Conservation (phyloP, 2,113 vertebrate species). For the Megaleporinus macrocephalus region DNA sequence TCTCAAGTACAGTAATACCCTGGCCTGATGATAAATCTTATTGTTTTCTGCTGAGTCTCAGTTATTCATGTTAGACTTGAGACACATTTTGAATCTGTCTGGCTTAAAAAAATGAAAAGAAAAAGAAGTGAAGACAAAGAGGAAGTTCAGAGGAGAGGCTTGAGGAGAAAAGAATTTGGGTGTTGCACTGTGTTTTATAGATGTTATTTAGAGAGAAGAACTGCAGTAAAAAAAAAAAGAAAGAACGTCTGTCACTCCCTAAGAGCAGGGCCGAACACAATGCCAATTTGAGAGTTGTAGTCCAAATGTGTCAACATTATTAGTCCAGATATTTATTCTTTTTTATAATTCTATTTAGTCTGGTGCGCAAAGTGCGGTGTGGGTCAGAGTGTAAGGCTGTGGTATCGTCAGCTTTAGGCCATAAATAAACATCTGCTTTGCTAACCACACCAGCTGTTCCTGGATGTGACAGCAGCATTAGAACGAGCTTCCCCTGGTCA, state of each 20-base stretch:
- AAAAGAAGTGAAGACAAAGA: neutral
- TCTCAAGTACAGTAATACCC: neutral
- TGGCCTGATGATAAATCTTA: neutral
- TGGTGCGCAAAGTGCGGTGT: neutral
- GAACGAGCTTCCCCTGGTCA: neutral
- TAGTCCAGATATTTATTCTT: neutral
- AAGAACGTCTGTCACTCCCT: neutral
- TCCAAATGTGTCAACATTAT: neutral
- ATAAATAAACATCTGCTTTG: constrained; percentile 32
- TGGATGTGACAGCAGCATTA: constrained; percentile 26
- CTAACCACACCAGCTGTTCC: constrained; percentile 35
- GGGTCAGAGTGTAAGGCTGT: neutral
- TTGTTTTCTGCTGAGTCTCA: neutral
- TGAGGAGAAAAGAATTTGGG: neutral
- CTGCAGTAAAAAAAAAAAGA: neutral
- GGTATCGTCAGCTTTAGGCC: constrained; percentile 5
- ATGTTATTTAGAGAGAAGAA: neutral
- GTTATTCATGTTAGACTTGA: constrained; percentile 1
- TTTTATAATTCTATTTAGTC: neutral
- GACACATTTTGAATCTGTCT: neutral
- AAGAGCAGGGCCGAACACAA: too few relatives aligned
- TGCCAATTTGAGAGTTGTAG: neutral
- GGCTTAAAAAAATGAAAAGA: neutral
- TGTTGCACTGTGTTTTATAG: neutral
- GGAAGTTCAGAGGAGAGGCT: neutral